Evolutionary conservation across 2,113 vertebrate species (phyloP).

Genomic region (Oreochromis spilurus): DNA sequence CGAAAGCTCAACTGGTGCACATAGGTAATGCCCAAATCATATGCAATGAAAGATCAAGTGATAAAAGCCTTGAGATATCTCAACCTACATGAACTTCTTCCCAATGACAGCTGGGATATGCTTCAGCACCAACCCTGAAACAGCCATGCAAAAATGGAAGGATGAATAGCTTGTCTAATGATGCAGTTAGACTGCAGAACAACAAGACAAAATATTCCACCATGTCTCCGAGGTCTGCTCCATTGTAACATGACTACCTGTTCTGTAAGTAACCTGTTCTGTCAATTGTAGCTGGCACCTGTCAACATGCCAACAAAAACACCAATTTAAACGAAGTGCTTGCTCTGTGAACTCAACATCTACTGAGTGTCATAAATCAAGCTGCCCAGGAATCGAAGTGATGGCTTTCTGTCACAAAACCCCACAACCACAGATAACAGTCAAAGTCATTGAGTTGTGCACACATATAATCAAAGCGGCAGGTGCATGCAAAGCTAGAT

Average conservation of each 20-base stretch:
- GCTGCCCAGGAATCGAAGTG: neutral
- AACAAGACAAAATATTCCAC: neutral
- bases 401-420: neutral
- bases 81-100: neutral
- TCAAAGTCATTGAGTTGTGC: neutral
- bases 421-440: neutral
- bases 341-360: neutral
- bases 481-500: neutral
- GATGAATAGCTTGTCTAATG: neutral
- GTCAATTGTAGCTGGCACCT: neutral
- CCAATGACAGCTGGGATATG: neutral
- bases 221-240: neutral
- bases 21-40: neutral
- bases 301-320: neutral
- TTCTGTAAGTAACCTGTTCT: neutral
- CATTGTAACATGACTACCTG: neutral
- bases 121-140: neutral
- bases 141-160: neutral
- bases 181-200: neutral
- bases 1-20: neutral
- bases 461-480: neutral
- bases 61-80: neutral
- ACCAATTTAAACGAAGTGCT: neutral
- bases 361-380: neutral
- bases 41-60: neutral